Evolutionary conservation across 1,140 invertebrate species (phyloP).

Genomic region (Panagrolaimus sp.): DNA sequence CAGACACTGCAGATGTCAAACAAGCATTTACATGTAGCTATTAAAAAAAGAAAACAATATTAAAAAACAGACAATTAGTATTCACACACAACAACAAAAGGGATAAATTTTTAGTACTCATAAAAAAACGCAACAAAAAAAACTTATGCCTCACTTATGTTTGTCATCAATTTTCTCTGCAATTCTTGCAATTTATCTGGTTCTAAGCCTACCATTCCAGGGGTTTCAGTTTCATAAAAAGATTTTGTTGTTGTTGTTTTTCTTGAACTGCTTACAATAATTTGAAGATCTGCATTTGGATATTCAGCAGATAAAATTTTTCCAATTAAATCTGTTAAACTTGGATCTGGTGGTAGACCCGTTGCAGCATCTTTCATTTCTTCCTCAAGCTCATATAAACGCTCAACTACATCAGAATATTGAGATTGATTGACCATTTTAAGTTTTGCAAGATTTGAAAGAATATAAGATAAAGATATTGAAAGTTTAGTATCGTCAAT

Average conservation of each 20-base stretch:
- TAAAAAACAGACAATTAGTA: too few relatives aligned
- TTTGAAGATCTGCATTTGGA: conserved; percentile 51
- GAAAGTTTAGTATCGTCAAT: conserved; percentile 8
- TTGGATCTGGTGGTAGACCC: conserved; percentile 44
- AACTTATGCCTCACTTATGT: conserved; percentile 43
- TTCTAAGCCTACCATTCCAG: conserved; percentile 55
- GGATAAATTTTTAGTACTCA: too few relatives aligned
- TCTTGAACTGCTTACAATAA: conserved; percentile 51
- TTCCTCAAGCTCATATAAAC: conserved; percentile 49
- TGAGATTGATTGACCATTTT: conserved; percentile 42
- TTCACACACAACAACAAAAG: too few relatives aligned
- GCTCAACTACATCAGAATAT: conserved; percentile 44
- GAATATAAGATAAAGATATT: background rate
- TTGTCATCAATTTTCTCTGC: conserved; percentile 51
- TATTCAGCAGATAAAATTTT: conserved; percentile 42
- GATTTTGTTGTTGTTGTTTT: conserved; percentile 58
- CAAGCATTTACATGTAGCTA: too few relatives aligned
- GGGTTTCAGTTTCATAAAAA: conserved; percentile 58
- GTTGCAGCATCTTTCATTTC: conserved; percentile 42
- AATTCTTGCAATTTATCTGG: conserved; percentile 47
- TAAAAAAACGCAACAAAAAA: conserved; percentile 16
- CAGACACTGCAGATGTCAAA: too few relatives aligned
- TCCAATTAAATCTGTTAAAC: conserved; percentile 44
- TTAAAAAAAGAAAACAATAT: too few relatives aligned
- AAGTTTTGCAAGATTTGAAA: conserved; percentile 22